Conservation (phyloP, 92 coral and sea anemone species). For the Porites rus region DNA sequence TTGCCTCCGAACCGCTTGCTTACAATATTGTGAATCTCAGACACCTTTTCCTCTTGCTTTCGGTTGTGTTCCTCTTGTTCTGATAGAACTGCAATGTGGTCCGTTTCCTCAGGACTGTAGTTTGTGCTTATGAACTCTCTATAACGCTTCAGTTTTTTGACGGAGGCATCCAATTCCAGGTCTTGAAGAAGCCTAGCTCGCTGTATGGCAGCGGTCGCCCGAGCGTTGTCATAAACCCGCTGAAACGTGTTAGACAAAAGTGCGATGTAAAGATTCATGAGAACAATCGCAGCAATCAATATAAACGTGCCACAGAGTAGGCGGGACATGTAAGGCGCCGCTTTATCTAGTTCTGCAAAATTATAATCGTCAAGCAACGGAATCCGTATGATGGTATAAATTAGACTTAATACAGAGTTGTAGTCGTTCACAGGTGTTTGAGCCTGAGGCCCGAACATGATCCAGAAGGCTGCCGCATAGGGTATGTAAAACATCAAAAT, state of each 20-base stretch:
- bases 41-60: conserved; percentile 56
- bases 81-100: conserved; percentile 29
- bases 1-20: conserved; percentile 64
- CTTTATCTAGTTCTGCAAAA: conserved; percentile 55
- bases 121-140: conserved; percentile 59
- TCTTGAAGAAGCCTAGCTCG: conserved; percentile 82
- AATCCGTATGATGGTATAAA: conserved; percentile 70
- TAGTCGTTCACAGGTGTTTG: conserved; percentile 75
- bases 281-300: conserved; percentile 71
- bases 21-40: conserved; percentile 51
- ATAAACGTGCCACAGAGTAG: conserved; percentile 80
- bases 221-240: conserved; percentile 87
- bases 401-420: conserved; percentile 48
- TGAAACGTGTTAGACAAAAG: conserved; percentile 86
- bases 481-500: conserved; percentile 81
- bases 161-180: conserved; percentile 66
- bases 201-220: conserved; percentile 81
- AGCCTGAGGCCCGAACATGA: conserved; percentile 78
- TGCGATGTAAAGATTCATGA: conserved; percentile 83
- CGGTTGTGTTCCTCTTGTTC: conserved; percentile 63
- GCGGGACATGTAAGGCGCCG: conserved; percentile 78
- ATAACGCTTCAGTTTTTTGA: conserved; percentile 52
- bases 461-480: conserved; percentile 86
- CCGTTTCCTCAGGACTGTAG: conserved; percentile 78
- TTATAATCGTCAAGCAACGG: conserved; percentile 73